Conservation (phyloP, 2,113 vertebrate species). For the Muntiacus muntjak region DNA sequence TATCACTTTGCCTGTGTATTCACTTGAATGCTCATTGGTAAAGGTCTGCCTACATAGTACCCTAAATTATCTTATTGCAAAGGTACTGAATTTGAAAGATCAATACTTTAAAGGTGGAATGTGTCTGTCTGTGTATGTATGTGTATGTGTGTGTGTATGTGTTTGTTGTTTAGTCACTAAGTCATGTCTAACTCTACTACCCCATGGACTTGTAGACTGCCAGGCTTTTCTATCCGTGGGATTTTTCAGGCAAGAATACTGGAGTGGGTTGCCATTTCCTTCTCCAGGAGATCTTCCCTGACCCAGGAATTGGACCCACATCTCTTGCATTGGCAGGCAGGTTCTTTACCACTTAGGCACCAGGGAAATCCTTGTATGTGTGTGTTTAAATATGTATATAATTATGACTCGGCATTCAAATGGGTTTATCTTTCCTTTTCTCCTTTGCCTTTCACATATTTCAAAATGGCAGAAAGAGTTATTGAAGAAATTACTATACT, state of each 20-base stretch:
- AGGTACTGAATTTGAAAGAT: background rate
- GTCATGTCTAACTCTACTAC: too few relatives aligned
- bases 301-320: too few relatives aligned
- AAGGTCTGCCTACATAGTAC: background rate
- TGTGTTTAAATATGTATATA: background rate
- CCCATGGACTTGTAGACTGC: too few relatives aligned
- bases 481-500: background rate
- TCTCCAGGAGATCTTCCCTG: too few relatives aligned
- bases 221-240: too few relatives aligned
- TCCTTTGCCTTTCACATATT: background rate
- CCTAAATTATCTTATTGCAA: background rate
- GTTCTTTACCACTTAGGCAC: too few relatives aligned
- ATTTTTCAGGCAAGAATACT: too few relatives aligned
- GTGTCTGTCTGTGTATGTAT: background rate
- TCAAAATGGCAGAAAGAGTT: background rate
- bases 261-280: too few relatives aligned
- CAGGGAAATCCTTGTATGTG: background rate
- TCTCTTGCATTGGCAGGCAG: too few relatives aligned
- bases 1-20: background rate
- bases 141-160: too few relatives aligned
- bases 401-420: background rate
- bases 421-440: too few relatives aligned
- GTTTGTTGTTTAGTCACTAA: too few relatives aligned
- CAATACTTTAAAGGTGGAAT: background rate
- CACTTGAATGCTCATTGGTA: background rate